These are phyloP conservation scores for Xestoiulus laeticollis DNA, from an alignment of 2,888 invertebrate species.

Conservation along the genomic window DNA sequence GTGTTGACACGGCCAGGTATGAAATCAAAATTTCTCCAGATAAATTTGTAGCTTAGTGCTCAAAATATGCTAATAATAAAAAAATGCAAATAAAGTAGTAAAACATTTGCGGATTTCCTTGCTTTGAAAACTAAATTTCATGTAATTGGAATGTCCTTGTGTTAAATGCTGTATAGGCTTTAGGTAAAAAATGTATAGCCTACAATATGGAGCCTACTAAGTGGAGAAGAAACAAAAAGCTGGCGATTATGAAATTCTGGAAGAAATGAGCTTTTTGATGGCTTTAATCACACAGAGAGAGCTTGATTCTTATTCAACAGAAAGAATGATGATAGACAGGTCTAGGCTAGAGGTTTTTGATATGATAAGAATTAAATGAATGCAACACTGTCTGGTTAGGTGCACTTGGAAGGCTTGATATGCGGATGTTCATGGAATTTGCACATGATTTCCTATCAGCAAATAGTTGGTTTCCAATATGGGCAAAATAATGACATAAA, in stretches of 20 bases:
- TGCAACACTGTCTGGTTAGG: not conserved
- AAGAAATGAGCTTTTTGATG: not conserved
- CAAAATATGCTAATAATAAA: too few species aligned
- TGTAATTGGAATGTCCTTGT: not conserved
- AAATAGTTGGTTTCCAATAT: too few species aligned
- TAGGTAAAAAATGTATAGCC: too few species aligned
- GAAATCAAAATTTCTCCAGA: not conserved
- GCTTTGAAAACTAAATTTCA: too few species aligned
- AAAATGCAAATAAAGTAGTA: not conserved
- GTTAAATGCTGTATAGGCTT: too few species aligned
- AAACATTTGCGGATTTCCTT: not conserved
- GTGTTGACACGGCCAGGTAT: not conserved
- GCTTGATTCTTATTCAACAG: not conserved
- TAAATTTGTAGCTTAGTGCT: not conserved
- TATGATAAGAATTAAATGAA: not conserved
- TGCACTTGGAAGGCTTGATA: too few species aligned
- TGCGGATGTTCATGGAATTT: too few species aligned
- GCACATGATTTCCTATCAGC: too few species aligned
- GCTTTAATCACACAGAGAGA: not conserved
- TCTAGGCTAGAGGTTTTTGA: conserved; percentile 11
- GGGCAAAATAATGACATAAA: too few species aligned
- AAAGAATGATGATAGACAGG: not conserved
- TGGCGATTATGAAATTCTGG: not conserved
- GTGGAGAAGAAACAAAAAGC: not conserved
- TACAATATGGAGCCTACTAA: not conserved